Base-by-base conservation (phyloP, 2,888 invertebrate genomes). In the Globia sparganii region DNA sequence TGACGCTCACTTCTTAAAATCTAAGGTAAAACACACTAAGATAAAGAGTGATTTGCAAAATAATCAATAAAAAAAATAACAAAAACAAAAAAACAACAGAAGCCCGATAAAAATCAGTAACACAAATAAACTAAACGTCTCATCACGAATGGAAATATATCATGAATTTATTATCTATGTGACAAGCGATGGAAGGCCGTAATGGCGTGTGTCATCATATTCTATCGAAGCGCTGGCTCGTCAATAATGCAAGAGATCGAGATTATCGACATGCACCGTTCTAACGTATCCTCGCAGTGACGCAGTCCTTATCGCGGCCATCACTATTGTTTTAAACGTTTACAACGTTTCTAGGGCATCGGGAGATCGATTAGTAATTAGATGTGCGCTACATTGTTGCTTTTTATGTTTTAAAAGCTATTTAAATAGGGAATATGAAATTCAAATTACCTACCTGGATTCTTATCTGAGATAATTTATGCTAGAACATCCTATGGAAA, bases 201-300 rank as follows among this genome's bases (percentile, higher is more conserved):
- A 92, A 93, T 95, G 93, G 94, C 94, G 94, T 94, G 95, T 95
- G 94, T 93, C 96, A 95, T 95, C 95, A 94, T 95, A 94, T 94
- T 95, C 94, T 94, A 94, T 94, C 92, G 93, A 92, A 93, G 92
- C 92, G 92, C 89, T 89, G 91, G 88, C 92, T 94, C 94, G 91
- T 96, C 94, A 96, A 96, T 96, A 95, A 96, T 96, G 94, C 95
- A 96, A 79, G 89, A 90, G 90, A 92, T 93, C 91, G 89, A 94
- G 94, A 96, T 96, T 95, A 95, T 94, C 93, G 91, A 95, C 96
- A 96, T 96, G 96, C 95, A 95, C 93, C 89, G 91, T 92, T 93
- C 78, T 91, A 93, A 93, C 91, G 90, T 93, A 94, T 95, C 94
- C 93, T 92, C 91, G 88, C 85, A 85, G 87, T 81, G 84, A 83